Conservation (phyloP, 2,888 invertebrate genomes). For the Sisyra terminalis region DNA sequence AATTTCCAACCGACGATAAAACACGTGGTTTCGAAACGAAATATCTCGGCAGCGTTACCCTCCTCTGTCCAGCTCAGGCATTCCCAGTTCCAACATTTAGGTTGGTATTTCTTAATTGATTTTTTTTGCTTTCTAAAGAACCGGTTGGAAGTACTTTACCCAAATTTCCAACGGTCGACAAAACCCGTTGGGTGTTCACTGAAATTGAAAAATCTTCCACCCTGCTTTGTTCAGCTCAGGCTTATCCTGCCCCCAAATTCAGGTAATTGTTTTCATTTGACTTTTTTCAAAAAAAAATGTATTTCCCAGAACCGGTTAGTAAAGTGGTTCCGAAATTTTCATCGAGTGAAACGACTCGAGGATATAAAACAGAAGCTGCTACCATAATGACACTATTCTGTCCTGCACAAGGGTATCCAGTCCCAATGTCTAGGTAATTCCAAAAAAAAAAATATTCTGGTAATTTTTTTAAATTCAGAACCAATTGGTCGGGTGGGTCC, state of each 20-base stretch:
- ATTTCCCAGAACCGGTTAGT: conserved; percentile 34
- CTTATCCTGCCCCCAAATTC: conserved; percentile 53
- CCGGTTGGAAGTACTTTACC: conserved; percentile 63
- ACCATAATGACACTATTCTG: conserved; percentile 28
- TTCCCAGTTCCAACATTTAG: conserved; percentile 58
- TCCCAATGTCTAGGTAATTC: not conserved
- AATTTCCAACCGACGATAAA: conserved; percentile 46
- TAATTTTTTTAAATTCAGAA: conserved; percentile 28
- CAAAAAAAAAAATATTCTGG: too few relatives aligned
- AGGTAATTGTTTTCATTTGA: conserved; percentile 47
- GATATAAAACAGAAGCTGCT: conserved; percentile 34
- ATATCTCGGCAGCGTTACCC: conserved; percentile 35
- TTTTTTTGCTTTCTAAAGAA: conserved; percentile 29
- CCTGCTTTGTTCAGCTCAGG: conserved; percentile 46
- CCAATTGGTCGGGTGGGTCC: conserved; percentile 49
- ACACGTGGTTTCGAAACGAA: conserved; percentile 39
- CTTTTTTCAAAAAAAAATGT: too few relatives aligned
- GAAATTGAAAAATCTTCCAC: conserved; percentile 31
- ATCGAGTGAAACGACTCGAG: conserved; percentile 44
- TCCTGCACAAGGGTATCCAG: conserved; percentile 30
- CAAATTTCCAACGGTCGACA: conserved; percentile 30
- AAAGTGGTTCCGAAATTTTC: conserved; percentile 44
- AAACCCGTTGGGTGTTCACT: conserved; percentile 28
- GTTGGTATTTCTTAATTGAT: conserved; percentile 27
- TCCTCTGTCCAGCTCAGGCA: conserved; percentile 60